Evolutionary conservation across 2,113 vertebrate species (phyloP), one percentile per base, ranked within the genome.

Genomic region (Cyphomyrus discorhynchus): DNA sequence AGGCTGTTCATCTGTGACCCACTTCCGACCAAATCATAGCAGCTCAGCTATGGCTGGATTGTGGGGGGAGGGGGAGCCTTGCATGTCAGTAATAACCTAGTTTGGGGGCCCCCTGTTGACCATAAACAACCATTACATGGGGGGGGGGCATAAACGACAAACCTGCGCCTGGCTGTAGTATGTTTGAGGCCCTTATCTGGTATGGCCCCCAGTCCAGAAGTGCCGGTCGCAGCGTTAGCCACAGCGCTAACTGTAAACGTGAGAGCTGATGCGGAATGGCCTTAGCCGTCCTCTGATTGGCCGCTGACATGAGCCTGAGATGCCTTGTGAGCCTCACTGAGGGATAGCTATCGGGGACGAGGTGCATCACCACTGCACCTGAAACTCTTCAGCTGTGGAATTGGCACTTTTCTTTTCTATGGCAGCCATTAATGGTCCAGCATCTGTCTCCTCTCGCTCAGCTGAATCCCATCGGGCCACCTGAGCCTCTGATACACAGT

Each of bases 401-500:
- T 89, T 49, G 62, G 82, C 8, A 24, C 35, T 90, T 92, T 92
- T 91, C 80, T 90, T 92, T 92, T 24, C 90, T 80, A 77, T 83
- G 70, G 86, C 89, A 89, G 46, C 90, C 88, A 89, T 92, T 92
- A 93, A 90, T 86, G 35, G 77, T 31, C 88, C 90, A 62, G 93
- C 94, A 91, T 92, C 89, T 92, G 90, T 90, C 42, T 90, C 89
- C 92, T 15, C 86, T 89, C 90, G 90, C 92, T 91, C 27, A 3
- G 87, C 87, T 93, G 91, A 83, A 42, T 91, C 58, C 90, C 46
- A 77, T 52, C 92, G 74, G 27, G 42, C 13, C 21, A 70, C 70
- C 86, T 3, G 27, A 70, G 84, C 84, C 66, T 70, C 39, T 89
- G 27, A 88, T 90, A 31, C 70, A 49, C 74, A 85, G 70, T 11